Evolutionary conservation across 2,888 invertebrate species (phyloP).

Genomic region (Diaperis boleti): DNA sequence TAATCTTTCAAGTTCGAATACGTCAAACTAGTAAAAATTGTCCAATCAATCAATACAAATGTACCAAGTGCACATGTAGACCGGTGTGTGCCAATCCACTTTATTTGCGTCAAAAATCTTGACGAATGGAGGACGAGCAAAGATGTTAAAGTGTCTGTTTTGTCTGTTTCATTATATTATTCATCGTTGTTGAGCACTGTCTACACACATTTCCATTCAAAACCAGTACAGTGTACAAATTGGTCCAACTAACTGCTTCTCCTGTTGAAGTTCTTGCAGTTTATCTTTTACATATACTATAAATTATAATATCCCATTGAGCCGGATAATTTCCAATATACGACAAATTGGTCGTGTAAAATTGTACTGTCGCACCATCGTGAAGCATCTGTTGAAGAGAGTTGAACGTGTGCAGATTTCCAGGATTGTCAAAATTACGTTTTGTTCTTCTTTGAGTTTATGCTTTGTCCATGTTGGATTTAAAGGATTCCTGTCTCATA

Average conservation of each 20-base stretch:
- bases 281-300: conserved; percentile 21
- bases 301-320: conserved; percentile 30
- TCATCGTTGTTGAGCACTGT: neutral
- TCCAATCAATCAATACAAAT: too few relatives aligned
- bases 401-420: conserved; percentile 26
- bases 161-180: too few relatives aligned
- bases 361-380: conserved; percentile 22
- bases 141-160: too few relatives aligned
- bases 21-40: too few relatives aligned
- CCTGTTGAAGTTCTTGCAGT: conserved; percentile 18
- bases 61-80: too few relatives aligned
- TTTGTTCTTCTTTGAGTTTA: conserved; percentile 27
- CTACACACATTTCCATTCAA: too few relatives aligned
- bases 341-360: conserved; percentile 26
- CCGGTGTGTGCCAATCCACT: too few relatives aligned
- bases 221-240: conserved; percentile 10
- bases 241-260: conserved; percentile 15
- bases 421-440: conserved; percentile 32
- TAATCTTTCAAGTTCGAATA: too few relatives aligned
- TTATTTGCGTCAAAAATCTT: too few relatives aligned
- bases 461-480: conserved; percentile 35
- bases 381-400: conserved; percentile 26
- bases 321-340: conserved; percentile 29
- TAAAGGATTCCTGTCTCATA: conserved; percentile 50
- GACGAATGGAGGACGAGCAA: too few relatives aligned